These are phyloP conservation scores for Mnemiopsis leidyi DNA, from an alignment of 37 sponge, comb jelly and placozoan genomes.

Conservation along the genomic window DNA sequence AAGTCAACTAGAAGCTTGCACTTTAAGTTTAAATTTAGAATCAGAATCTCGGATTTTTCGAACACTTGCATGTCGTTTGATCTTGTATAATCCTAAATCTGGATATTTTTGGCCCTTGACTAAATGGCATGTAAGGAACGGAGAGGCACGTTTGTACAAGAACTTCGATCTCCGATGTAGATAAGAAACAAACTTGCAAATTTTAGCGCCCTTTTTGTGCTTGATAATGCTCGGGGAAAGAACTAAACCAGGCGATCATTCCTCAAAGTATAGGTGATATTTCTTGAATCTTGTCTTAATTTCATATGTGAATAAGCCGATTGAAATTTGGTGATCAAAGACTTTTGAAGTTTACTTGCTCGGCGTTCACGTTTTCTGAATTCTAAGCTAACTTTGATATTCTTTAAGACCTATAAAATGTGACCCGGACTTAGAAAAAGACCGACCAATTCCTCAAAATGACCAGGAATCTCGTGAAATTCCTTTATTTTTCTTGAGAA, in stretches of 20 bases:
- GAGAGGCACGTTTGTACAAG: background rate
- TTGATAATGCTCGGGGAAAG: background rate
- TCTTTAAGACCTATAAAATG: background rate
- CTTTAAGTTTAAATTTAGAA: background rate
- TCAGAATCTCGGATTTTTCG: background rate
- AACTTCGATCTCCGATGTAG: background rate
- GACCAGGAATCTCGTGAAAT: background rate
- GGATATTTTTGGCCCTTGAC: background rate
- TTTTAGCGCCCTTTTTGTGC: background rate
- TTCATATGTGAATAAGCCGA: background rate
- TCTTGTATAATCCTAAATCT: background rate
- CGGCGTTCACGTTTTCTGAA: background rate
- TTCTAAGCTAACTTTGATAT: background rate
- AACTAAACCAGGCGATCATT: background rate
- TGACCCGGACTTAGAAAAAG: background rate
- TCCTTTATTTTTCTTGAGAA: too few relatives aligned
- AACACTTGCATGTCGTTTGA: background rate
- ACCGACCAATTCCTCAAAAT: background rate
- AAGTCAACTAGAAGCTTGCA: background rate
- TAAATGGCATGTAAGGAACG: background rate
- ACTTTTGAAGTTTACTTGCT: background rate
- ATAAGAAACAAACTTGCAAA: background rate
- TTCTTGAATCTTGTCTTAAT: background rate
- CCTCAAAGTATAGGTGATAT: background rate
- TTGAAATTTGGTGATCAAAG: background rate